Evolutionary conservation across 2,888 invertebrate species (phyloP), one percentile per base, ranked within the genome.

Genomic region (Leucophenga montana): DNA sequence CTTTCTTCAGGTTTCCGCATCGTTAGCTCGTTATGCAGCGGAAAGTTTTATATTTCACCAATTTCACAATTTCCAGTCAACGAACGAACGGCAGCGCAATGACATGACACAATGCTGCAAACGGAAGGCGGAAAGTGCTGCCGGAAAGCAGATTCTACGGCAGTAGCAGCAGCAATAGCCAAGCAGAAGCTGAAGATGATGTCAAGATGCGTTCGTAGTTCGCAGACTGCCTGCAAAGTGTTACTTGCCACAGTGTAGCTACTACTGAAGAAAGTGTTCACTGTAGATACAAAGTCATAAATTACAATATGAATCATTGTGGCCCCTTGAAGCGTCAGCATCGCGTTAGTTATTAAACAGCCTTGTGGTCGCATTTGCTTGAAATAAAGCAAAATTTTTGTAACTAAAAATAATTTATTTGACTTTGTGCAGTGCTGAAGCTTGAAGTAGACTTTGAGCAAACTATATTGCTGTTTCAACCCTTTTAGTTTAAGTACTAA

Each of bases 1-100:
- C 87, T 87, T 87, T 87, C 87, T 78, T 85, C 86, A 85, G 85
- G 86, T 87, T 87, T 87, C 86, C 85, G 80, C 87, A 84, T 87
- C 87, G 87, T 87, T 87, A 87, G 85, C 86, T 86, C 78, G 81
- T 80, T 81, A 82, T 87, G 85, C 86, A 85, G 85, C 83, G 78
- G 77, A 83, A 85, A 86, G 84, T 85, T 86, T 86, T 85, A 80
- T 81, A 79, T 86, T 86, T 85, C 84, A 78, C 78, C 81, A 77
- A 82, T 79, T 83, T 80, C 75, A 76, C 80, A 84, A 84, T 82
- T 77, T 78, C 72, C 77, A 73, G 39, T 39, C 39, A 33, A 33
- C 54, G 22, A 66, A 31, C n/a, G 33, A 33, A 48, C 48, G 22
- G n/a, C n/a, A 61, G 33, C 71, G 71, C 69, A 74, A 71, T 73